Conservation (phyloP, 2,113 vertebrate species). For the Neodon shergylaensis region DNA sequence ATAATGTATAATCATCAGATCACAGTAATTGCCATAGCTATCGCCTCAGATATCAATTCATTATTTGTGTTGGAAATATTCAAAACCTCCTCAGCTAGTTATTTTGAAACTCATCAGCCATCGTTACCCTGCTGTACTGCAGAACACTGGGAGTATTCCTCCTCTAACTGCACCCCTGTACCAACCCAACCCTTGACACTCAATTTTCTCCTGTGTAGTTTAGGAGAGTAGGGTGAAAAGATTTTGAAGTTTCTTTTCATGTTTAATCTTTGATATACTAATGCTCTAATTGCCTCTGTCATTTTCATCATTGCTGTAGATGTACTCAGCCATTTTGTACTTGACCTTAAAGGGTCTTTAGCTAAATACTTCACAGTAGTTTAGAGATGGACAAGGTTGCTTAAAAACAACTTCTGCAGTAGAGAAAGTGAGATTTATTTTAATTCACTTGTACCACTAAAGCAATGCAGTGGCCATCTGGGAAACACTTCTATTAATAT, state of each 20-base stretch:
- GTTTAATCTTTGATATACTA: slow-evolving; percentile 50
- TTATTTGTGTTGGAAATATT: neutral
- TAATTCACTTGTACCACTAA: slow-evolving; percentile 4
- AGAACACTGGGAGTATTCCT: neutral
- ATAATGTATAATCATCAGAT: neutral
- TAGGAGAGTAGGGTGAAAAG: slow-evolving; percentile 52
- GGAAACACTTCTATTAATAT: neutral
- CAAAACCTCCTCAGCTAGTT: neutral
- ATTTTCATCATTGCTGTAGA: slow-evolving; percentile 55
- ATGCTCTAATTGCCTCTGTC: slow-evolving; percentile 38
- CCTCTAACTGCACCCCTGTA: neutral
- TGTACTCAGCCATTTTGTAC: slow-evolving; percentile 36
- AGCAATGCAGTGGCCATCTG: neutral
- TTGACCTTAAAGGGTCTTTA: slow-evolving; percentile 51
- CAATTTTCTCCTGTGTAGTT: slow-evolving; percentile 41
- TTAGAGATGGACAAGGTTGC: slow-evolving; percentile 26
- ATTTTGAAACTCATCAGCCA: neutral
- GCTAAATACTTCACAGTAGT: slow-evolving; percentile 9
- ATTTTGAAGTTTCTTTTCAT: slow-evolving; percentile 49
- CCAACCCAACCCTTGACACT: slow-evolving; percentile 20
- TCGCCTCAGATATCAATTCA: neutral
- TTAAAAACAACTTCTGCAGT: slow-evolving; percentile 41
- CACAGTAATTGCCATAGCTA: neutral
- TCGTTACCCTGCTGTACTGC: too few relatives aligned
- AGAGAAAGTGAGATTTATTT: slow-evolving; percentile 34